Evolutionary conservation across 2,797 vertebrate genomes (phyloP).

Genomic region (Pelochelys cantorii): DNA sequence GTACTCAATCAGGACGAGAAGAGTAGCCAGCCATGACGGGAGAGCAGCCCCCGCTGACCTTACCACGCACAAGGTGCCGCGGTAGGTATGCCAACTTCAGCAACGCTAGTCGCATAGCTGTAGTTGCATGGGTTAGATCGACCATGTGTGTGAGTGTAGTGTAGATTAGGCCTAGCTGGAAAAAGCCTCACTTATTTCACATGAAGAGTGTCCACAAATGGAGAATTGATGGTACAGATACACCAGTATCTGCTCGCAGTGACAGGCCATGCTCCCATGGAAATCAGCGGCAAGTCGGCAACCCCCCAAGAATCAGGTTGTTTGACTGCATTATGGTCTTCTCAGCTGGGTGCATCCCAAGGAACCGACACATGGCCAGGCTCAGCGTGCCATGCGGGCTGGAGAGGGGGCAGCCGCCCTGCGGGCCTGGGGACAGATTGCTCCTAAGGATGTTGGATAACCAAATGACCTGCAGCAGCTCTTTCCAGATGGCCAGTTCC

Average conservation of each 20-base stretch:
- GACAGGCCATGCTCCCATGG: background rate
- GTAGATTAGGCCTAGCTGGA: too few species aligned
- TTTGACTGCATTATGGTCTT: background rate
- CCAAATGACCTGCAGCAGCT: background rate
- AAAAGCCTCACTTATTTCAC: background rate
- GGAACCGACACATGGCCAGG: background rate
- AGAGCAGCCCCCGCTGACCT: too few species aligned
- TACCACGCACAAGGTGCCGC: too few species aligned
- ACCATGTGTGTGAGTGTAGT: too few species aligned
- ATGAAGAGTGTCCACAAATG: background rate
- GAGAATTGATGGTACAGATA: background rate
- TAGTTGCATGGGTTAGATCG: too few species aligned
- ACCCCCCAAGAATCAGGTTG: background rate
- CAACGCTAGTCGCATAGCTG: too few species aligned
- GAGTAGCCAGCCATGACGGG: too few species aligned
- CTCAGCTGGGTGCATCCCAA: background rate
- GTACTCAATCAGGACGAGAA: too few species aligned
- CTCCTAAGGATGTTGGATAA: background rate
- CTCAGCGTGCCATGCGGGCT: too few species aligned
- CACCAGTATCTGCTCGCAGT: background rate
- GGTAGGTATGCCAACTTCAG: too few species aligned
- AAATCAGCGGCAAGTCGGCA: background rate
- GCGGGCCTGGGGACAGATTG: background rate
- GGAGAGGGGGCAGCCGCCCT: too few species aligned
- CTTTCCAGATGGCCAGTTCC: background rate